phyloP scores from a whole-genome alignment of 2,113 vertebrate genomes.

The Ranitomeya imitator region DNA sequence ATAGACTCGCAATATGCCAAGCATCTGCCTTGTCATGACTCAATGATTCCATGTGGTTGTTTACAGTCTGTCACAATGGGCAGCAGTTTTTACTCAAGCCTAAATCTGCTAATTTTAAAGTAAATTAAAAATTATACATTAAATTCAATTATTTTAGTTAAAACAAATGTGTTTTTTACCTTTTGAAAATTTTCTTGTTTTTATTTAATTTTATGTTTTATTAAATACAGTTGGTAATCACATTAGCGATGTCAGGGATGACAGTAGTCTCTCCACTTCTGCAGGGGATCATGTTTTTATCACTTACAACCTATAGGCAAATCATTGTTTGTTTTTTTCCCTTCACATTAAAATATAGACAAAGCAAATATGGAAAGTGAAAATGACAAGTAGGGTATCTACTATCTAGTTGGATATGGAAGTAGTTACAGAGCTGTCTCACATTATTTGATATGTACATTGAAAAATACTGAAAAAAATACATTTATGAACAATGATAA shows the following conservation, averaged over 20 bases:
- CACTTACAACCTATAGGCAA: slow-evolving; percentile 39
- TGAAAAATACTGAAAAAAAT: not conserved
- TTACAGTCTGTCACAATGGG: slow-evolving; percentile 49
- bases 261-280: slow-evolving; percentile 21
- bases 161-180: not conserved
- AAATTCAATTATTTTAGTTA: not conserved
- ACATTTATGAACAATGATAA: not conserved
- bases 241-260: slow-evolving; percentile 9
- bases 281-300: slow-evolving; percentile 30
- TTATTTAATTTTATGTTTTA: not conserved
- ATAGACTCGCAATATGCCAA: slow-evolving; percentile 52
- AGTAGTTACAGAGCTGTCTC: not conserved
- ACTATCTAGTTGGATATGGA: not conserved
- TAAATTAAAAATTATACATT: not conserved
- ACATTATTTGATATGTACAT: not conserved
- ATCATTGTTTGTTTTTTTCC: slow-evolving; percentile 34
- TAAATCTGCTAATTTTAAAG: not conserved
- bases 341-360: slow-evolving; percentile 12
- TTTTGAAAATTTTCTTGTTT: not conserved
- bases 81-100: slow-evolving; percentile 17
- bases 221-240: slow-evolving; percentile 13
- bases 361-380: slow-evolving; percentile 15
- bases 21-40: slow-evolving; percentile 56
- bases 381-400: not conserved
- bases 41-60: slow-evolving; percentile 43